Evolutionary conservation across 1,140 invertebrate species (phyloP).

Genomic region (Drosophila rhopaloa): DNA sequence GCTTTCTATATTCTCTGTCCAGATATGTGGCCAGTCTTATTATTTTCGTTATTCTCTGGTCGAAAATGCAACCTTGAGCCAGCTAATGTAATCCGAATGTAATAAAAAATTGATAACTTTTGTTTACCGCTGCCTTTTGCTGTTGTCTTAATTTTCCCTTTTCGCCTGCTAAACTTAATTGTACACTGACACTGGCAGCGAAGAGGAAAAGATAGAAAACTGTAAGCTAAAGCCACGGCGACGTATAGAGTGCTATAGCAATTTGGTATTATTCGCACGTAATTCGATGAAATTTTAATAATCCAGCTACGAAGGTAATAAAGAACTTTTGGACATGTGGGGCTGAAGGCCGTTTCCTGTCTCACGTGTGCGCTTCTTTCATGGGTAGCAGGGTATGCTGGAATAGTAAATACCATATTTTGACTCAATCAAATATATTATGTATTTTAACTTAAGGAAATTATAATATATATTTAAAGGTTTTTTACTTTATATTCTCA

Average conservation of each 20-base stretch:
- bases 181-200: conserved; percentile 18
- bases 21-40: not conserved
- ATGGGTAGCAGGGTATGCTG: not conserved
- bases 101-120: conserved; percentile 58
- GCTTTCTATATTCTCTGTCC: not conserved
- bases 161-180: conserved; percentile 36
- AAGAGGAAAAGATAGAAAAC: conserved; percentile 3
- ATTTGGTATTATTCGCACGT: conserved; percentile 71
- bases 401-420: no score
- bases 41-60: not conserved
- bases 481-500: no score
- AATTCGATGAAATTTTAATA: conserved; percentile 78
- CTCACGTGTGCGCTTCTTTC: conserved; percentile 21
- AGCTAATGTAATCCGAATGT: conserved; percentile 17
- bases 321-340: conserved; percentile 71
- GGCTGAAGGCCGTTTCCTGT: conserved; percentile 53
- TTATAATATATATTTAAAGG: no score
- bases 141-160: conserved; percentile 14
- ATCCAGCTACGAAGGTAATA: conserved; percentile 69
- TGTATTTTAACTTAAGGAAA: no score
- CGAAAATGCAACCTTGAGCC: conserved; percentile 35
- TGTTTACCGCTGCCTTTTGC: conserved; percentile 10
- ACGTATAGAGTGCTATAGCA: conserved; percentile 30
- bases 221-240: conserved; percentile 6
- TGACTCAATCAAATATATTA: no score